Evolutionary conservation across 2,113 vertebrate genomes (phyloP).

Genomic region (Gobius niger): DNA sequence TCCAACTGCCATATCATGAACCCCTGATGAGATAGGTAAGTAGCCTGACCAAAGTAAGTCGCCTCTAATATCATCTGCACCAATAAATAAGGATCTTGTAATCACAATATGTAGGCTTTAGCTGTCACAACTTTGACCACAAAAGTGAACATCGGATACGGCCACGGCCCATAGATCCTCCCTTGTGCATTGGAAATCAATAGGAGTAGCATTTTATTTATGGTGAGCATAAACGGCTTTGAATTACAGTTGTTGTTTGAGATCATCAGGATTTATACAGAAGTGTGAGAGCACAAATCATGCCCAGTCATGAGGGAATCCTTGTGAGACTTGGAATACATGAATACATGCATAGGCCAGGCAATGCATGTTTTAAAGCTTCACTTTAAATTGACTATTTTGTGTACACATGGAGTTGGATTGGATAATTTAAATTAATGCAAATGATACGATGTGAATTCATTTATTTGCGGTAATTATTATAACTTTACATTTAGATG

Average conservation of each 20-base stretch:
- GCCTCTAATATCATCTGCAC: constrained; percentile 37
- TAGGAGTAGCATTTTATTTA: constrained; percentile 81
- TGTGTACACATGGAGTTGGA: too few species aligned
- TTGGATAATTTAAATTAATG: too few species aligned
- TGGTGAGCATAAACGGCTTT: constrained; percentile 80
- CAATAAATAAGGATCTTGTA: constrained; percentile 71
- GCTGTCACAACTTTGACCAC: constrained; percentile 82
- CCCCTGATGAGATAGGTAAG: too few species aligned
- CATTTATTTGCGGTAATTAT: too few species aligned
- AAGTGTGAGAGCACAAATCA: constrained; percentile 78
- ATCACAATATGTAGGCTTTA: constrained; percentile 78
- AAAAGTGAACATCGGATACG: constrained; percentile 72
- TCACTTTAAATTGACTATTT: not conserved
- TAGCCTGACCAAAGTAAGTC: not conserved
- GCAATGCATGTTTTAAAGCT: not conserved
- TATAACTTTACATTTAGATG: not conserved
- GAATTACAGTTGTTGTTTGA: constrained; percentile 75
- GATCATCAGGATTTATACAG: constrained; percentile 77
- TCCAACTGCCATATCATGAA: too few species aligned
- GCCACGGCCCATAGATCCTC: constrained; percentile 77
- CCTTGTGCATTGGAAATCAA: constrained; percentile 80
- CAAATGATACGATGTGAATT: too few species aligned
- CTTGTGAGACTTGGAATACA: constrained; percentile 38
- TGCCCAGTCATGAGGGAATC: constrained; percentile 55
- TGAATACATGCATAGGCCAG: not conserved